Evolutionary conservation across 2,888 invertebrate genomes (phyloP).

Genomic region (Emmelina monodactyla): DNA sequence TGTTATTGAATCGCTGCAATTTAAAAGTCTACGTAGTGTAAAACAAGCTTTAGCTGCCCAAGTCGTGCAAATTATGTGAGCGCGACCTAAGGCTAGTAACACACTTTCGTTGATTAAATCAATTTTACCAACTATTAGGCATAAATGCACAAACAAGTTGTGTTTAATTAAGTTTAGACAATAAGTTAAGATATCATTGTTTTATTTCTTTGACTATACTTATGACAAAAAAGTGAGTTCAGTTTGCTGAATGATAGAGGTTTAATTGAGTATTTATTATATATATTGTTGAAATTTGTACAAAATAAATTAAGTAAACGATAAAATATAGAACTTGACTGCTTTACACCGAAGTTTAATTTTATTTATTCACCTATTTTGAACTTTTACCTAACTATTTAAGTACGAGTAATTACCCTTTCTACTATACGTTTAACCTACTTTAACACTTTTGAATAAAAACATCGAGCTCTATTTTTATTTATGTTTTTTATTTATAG

Average conservation of each 20-base stretch:
- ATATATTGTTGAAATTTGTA: conserved; percentile 70
- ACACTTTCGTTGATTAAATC: conserved; percentile 52
- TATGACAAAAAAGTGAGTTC: conserved; percentile 66
- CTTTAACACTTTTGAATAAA: too few relatives aligned
- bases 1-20: too few relatives aligned
- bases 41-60: too few relatives aligned
- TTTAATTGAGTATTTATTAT: conserved; percentile 68
- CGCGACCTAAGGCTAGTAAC: neutral
- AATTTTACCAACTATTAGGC: conserved; percentile 62
- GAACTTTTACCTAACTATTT: neutral
- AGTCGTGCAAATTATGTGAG: neutral
- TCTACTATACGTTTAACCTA: too few relatives aligned
- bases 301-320: conserved; percentile 69
- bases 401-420: neutral
- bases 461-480: conserved; percentile 58
- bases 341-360: conserved; percentile 52
- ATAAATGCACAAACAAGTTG: conserved; percentile 68
- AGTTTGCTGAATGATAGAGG: conserved; percentile 67
- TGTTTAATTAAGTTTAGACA: conserved; percentile 68
- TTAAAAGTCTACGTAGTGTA: too few relatives aligned
- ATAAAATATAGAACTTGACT: conserved; percentile 69
- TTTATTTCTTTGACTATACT: conserved; percentile 59
- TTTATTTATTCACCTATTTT: too few relatives aligned
- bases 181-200: conserved; percentile 64
- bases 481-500: conserved; percentile 48